Conservation (phyloP, 2,797 vertebrate genomes). For the Epinephelus awoara region DNA sequence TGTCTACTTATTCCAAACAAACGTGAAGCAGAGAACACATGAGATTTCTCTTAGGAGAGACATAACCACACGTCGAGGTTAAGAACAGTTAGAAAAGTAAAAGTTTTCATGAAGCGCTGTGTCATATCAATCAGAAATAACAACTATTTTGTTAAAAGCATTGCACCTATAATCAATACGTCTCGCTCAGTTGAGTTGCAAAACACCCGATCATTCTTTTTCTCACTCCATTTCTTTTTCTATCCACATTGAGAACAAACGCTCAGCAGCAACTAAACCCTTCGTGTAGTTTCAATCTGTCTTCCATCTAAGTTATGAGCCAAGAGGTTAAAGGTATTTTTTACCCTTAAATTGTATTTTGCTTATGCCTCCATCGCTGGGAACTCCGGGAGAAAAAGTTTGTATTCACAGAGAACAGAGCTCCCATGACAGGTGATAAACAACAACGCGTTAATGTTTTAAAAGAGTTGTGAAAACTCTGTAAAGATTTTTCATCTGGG, state of each 20-base stretch:
- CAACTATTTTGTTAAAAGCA: constrained; percentile 24
- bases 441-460: background rate
- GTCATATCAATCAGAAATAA: constrained; percentile 20
- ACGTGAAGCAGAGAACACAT: constrained; percentile 14
- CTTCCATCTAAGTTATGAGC: constrained; percentile 25
- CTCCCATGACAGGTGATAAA: constrained; percentile 31
- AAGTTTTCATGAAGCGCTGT: constrained; percentile 14
- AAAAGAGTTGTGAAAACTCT: background rate
- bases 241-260: too few relatives aligned
- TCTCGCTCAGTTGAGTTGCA: constrained; percentile 12
- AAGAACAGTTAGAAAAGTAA: background rate
- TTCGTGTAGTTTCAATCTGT: constrained; percentile 24
- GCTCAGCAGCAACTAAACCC: constrained; percentile 22
- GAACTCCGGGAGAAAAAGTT: constrained; percentile 16
- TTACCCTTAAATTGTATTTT: constrained; percentile 34
- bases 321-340: constrained; percentile 24
- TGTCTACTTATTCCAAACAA: constrained; percentile 34
- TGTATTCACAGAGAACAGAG: constrained; percentile 11
- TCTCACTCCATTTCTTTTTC: constrained; percentile 2
- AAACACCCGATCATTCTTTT: background rate
- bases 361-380: background rate
- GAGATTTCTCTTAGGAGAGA: constrained; percentile 17
- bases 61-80: background rate
- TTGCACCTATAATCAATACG: constrained; percentile 24
- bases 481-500: background rate